Conservation (phyloP, 2,797 vertebrate species). For the Ispidina picta region DNA sequence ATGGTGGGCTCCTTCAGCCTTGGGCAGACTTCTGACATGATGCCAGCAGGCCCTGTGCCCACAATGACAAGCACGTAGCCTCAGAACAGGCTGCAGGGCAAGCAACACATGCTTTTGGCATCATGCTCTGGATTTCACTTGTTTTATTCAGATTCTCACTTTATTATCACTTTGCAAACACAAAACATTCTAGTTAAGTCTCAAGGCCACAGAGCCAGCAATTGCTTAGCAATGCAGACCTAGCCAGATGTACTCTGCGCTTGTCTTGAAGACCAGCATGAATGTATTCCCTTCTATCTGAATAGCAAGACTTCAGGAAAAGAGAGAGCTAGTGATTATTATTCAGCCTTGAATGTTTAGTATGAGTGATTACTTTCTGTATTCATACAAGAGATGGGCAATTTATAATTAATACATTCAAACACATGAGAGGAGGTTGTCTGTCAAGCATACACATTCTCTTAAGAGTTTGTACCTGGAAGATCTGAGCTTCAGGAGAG, state of each 20-base stretch:
- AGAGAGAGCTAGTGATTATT: background rate
- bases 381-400: background rate
- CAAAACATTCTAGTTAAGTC: background rate
- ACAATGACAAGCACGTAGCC: background rate
- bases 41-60: background rate
- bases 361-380: background rate
- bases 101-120: background rate
- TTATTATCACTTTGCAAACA: conserved; percentile 3
- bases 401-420: background rate
- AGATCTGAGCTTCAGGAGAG: conserved; percentile 17
- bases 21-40: background rate
- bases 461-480: background rate
- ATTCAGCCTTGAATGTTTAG: background rate
- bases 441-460: background rate
- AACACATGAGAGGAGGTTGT: conserved; percentile 6
- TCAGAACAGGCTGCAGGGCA: background rate
- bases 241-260: background rate
- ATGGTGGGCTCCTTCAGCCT: background rate
- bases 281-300: background rate
- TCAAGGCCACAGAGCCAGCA: background rate
- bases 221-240: background rate
- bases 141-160: background rate
- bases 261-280: background rate
- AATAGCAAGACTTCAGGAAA: background rate
- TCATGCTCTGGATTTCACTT: background rate